Evolutionary conservation across 2,113 vertebrate genomes (phyloP).

Genomic region (Mormoops blainvillei): DNA sequence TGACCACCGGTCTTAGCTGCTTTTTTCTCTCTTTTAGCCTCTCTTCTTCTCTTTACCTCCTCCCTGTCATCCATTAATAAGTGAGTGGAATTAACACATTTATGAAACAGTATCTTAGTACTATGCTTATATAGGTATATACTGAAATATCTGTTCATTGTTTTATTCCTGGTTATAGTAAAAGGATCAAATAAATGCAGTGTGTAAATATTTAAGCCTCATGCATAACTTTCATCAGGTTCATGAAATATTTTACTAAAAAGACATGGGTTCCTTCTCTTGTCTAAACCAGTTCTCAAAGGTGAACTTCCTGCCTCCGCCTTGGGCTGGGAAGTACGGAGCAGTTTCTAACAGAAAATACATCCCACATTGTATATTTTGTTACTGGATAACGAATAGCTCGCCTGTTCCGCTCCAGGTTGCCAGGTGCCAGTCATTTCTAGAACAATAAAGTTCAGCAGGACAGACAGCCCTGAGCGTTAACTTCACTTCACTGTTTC

Average conservation of each 20-base stretch:
- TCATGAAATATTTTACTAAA: neutral
- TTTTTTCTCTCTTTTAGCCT: neutral
- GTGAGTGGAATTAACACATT: neutral
- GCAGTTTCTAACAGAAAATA: neutral
- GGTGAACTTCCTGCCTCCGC: neutral
- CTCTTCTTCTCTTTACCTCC: neutral
- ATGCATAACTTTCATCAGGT: neutral
- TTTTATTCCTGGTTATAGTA: neutral
- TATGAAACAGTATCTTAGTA: neutral
- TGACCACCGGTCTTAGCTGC: neutral
- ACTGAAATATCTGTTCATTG: neutral
- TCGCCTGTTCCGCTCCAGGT: constrained; percentile 31
- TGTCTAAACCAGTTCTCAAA: neutral
- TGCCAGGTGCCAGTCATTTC: neutral
- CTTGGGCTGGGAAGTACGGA: neutral
- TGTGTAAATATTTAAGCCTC: neutral
- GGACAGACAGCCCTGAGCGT: neutral
- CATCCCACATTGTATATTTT: neutral
- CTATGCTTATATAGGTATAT: neutral
- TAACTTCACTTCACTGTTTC: constrained; percentile 33
- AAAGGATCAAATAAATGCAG: neutral
- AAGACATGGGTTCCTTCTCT: neutral
- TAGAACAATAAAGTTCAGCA: neutral
- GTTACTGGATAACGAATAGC: neutral
- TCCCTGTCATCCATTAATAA: neutral